Evolutionary conservation across 2,113 vertebrate genomes (phyloP), one percentile per base, ranked within the genome.

Genomic region (Pavo muticus): DNA sequence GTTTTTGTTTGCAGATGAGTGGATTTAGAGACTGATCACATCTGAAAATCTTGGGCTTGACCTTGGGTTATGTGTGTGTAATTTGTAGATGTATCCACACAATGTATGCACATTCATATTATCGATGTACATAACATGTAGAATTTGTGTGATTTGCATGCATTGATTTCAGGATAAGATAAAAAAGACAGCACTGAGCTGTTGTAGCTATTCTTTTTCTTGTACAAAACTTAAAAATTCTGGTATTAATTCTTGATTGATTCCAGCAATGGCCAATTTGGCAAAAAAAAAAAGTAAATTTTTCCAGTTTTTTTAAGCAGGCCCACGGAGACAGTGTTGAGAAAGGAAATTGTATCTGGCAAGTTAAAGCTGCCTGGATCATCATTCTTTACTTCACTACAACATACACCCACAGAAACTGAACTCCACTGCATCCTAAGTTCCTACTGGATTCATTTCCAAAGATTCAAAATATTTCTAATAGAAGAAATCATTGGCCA

Each of bases 261-360:
- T 77, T 90, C 39, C 61, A 74, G 50, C 57, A 86, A 88, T 71
- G 77, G 79, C 56, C 4, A 74, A 77, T 91, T 90, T 84, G 82
- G 79, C 76, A 88, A 95, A 71, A 74, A 60, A 74, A 60, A 87
- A 95, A 93, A 86, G 50, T 79, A 83, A 87, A 11, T 21, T 94
- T 87, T 90, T 80, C 68, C 78, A 76, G 3, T 76, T 93, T 94
- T 94, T 95, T 88, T 80, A 67, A 84, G 65, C 72, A 88, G 85
- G 32, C 23, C 79, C 76, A 24, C 84, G 57, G 94, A 95, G 93
- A 84, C 67, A 73, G 52, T 32, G 8, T 84, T 84, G 69, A 90
- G 88, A 95, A 72, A 94, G 95, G 93, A 96, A 95, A 95, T 95
- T 93, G 76, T 88, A 84, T 90, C 88, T 96, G 93, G 91, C 93